These are phyloP conservation scores for Odiellus spinosus DNA, from an alignment of 2,888 invertebrate species.

Conservation along the genomic window DNA sequence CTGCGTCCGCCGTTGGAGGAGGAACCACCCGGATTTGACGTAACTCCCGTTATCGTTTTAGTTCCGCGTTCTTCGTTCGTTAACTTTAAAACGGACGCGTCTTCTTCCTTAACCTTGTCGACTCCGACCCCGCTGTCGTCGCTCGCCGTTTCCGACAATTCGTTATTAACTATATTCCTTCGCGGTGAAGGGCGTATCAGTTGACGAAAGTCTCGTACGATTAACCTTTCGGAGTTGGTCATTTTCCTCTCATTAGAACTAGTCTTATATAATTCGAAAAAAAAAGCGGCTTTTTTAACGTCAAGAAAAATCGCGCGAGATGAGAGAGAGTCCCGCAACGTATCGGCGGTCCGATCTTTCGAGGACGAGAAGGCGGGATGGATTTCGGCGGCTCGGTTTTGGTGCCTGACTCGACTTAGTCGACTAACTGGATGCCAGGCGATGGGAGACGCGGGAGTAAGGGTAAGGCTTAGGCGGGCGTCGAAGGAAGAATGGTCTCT, in stretches of 20 bases:
- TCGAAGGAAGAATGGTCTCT: slow-evolving; percentile 3
- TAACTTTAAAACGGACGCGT: too few species aligned
- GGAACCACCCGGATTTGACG: slow-evolving; percentile 34
- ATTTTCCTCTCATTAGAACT: too few species aligned
- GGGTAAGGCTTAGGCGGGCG: slow-evolving; percentile 8
- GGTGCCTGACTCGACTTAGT: neutral
- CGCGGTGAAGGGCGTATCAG: too few species aligned
- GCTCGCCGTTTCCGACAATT: slow-evolving; percentile 38
- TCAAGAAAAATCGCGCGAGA: too few species aligned
- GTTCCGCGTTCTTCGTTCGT: too few species aligned
- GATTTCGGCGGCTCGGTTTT: neutral
- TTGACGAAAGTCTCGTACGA: too few species aligned
- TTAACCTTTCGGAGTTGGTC: too few species aligned
- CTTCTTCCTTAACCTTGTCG: too few species aligned
- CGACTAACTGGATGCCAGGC: too few species aligned
- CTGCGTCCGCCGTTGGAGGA: slow-evolving; percentile 31
- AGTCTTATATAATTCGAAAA: too few species aligned
- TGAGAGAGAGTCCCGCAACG: too few species aligned
- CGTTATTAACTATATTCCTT: neutral
- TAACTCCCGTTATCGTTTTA: slow-evolving; percentile 35
- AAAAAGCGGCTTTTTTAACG: too few species aligned
- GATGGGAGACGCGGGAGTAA: neutral
- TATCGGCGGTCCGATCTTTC: slow-evolving; percentile 2
- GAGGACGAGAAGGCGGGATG: neutral
- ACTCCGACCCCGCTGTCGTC: slow-evolving; percentile 45